Evolutionary conservation across 2,797 vertebrate genomes (phyloP), one percentile per base, ranked within the genome.

Genomic region (Gorsachius magnificus): DNA sequence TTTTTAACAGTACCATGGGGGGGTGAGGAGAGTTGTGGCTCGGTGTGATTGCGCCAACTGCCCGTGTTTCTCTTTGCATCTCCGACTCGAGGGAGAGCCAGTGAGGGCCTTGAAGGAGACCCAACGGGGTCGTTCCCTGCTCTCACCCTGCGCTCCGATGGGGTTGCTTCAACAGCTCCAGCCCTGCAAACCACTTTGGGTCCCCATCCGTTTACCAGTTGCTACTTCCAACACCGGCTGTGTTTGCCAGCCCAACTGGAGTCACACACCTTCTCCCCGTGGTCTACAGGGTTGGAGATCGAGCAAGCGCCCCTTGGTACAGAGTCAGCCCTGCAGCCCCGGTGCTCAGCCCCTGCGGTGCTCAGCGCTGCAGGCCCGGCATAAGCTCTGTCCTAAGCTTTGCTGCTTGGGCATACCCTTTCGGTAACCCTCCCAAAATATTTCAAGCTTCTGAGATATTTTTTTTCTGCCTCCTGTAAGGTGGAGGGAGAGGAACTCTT

Each of bases 71-170:
- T 76, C 36, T 72, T 41, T 7, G 5, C 46, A 14, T 35, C 65
- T 54, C 22, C 15, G 4, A 7, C 26, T 36, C n/a, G 21, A 51
- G 11, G 51, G 33, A 70, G 25, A 77, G 12, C 35, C 0, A 1
- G 8, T 5, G 45, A 57, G 65, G 17, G n/a, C 20, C 41, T 83
- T 60, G 45, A 70, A 75, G 45, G 22, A 61, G 41, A 56, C 21
- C 6, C 13, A 2, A 3, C 1, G 0, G 0, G 28, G 24, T 15
- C 56, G 16, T 54, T 22, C 11, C 20, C 1, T 2, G 36, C 3
- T 77, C 65, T 77, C 65, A 51, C 15, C 50, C 50, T 3, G 1
- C 45, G 17, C 9, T 51, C 63, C 13, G 17, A 3, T 5, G 4
- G 38, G 13, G 8, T n/a, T 11, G 7, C 48, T n/a, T 51, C n/a